Conservation (phyloP, 2,888 invertebrate genomes). For the Cyaniris semiargus region DNA sequence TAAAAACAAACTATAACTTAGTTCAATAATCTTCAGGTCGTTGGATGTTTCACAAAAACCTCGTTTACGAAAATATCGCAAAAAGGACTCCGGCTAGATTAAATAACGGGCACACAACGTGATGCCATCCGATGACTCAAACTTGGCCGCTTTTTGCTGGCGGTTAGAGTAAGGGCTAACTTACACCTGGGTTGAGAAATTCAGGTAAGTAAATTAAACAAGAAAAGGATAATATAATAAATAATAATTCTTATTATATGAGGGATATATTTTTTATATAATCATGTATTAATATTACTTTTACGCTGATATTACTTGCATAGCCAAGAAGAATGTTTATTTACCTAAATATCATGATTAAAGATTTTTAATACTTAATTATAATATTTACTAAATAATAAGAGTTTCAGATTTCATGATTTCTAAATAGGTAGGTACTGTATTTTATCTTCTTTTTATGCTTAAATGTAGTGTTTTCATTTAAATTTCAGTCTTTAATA, state of each 20-base stretch:
- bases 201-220: neutral
- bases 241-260: no score
- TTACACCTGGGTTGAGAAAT: neutral
- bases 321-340: neutral
- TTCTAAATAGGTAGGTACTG: neutral
- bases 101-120: slow-evolving; percentile 33
- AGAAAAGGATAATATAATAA: no score
- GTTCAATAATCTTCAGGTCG: neutral
- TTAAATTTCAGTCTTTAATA: neutral
- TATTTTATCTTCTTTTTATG: neutral
- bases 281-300: no score
- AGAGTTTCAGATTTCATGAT: neutral
- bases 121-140: slow-evolving; percentile 29
- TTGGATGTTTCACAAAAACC: slow-evolving; percentile 8
- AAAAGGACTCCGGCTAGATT: slow-evolving; percentile 31
- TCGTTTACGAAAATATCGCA: slow-evolving; percentile 8
- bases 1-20: neutral
- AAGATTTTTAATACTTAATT: neutral
- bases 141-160: neutral
- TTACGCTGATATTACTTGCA: no score
- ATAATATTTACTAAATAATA: no score
- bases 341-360: neutral
- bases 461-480: neutral
- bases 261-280: no score
- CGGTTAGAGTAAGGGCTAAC: neutral